Conservation (phyloP, 2,888 invertebrate genomes). For the Acanthoscelides obtectus region DNA sequence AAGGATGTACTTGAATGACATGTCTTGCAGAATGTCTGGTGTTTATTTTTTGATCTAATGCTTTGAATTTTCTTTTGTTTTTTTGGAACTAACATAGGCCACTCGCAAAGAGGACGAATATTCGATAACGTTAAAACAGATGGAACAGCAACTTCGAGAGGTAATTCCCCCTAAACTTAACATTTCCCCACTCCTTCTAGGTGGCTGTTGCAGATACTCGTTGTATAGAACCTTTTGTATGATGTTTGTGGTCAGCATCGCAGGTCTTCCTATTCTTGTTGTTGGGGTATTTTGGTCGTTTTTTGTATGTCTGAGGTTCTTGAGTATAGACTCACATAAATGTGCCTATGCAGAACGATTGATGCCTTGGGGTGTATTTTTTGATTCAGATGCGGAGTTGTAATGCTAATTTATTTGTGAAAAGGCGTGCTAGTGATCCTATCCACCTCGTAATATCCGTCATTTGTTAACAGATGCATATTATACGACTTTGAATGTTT, state of each 20-base stretch:
- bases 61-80: slow-evolving; percentile 41
- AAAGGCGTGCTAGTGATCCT: no score
- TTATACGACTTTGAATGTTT: no score
- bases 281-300: background rate
- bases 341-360: background rate
- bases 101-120: slow-evolving; percentile 93
- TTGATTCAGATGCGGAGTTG: no score
- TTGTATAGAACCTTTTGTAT: background rate
- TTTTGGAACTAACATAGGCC: slow-evolving; percentile 61
- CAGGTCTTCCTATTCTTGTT: background rate
- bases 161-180: slow-evolving; percentile 50
- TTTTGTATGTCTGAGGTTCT: background rate
- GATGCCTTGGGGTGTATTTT: background rate
- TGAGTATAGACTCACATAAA: background rate
- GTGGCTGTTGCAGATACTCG: background rate
- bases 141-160: slow-evolving; percentile 90
- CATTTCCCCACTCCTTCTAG: background rate
- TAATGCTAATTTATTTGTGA: no score
- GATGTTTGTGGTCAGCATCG: background rate
- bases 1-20: slow-evolving; percentile 6
- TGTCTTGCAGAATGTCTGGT: slow-evolving; percentile 6
- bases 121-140: slow-evolving; percentile 84
- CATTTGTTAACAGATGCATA: no score
- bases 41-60: slow-evolving; percentile 33
- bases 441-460: no score